Evolutionary conservation across 2,888 invertebrate species (phyloP), one percentile per base, ranked within the genome.

Genomic region (Agonopterix arenella): DNA sequence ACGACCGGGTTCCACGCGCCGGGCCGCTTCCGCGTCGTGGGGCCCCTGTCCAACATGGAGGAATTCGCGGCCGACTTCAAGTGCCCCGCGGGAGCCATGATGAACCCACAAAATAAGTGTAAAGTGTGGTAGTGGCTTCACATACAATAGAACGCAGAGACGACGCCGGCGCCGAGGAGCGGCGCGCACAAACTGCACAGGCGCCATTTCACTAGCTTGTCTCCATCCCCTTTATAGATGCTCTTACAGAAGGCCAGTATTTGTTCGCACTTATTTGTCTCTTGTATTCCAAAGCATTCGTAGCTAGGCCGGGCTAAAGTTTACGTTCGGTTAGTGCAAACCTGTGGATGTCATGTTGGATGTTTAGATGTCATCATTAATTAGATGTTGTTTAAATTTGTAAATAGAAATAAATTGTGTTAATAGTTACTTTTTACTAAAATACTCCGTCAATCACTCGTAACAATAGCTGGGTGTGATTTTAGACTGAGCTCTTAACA

Each of bases 21-120:
- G 0, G 92, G 92, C 18, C 94, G 95, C 42, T 94, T 96, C 73
- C 90, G 98, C 55, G 98, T 98, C 28, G 83, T 96, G 56, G 98
- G 98, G 0, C 96, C 98, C 0, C 81, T 99, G 48, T 96, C 97
- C 53, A 99, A 99, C 84, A 97, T 97, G 74, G 91, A 93, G 69
- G 98, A 98, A 73, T 98, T 97, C 80, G 92, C 98, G 10, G 89
- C 90, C 53, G 98, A 97, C 66, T 98, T 94, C 89, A 90, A 93
- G 55, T 98, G 98, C 80, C 95, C 95, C 0, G 76, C 90, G 11
- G 96, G 95, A 18, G 93, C 96, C 0, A 93, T 93, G n/a, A 98
- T 98, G 98, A 98, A 98, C 84, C 98, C 98, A 3, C 83, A 84
- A 40, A 91, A 93, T 45, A 98, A 98, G 77, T 98, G 98, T 84